Base-by-base conservation (phyloP, 2,113 vertebrate genomes). In the Peromyscus polionotus region DNA sequence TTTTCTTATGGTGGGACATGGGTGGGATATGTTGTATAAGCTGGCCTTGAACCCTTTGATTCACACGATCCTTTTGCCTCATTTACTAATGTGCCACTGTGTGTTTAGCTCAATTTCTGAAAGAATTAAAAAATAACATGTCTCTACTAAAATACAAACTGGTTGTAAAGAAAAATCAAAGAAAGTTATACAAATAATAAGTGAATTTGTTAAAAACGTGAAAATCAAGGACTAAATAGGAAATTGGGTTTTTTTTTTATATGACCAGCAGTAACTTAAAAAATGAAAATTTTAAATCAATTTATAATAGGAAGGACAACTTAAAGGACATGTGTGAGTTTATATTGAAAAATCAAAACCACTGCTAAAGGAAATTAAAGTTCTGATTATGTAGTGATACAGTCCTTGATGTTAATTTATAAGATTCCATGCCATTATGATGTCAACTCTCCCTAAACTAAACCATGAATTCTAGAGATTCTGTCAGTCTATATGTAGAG, bases 161-260 rank as follows among this genome's bases (percentile, higher is more conserved):
- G 33, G 91, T 19, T 63, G 42, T 76, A 1, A 20, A 76, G 33
- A 77, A 81, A 96, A 94, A 92, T 61, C 39, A 36, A 93, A 95
- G 65, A 12, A 12, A 80, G 75, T 77, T 81, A 90, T 11, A 96
- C 89, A 83, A 93, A 5, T 86, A 80, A 33, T 45, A 93, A 93
- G 26, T 88, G 28, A 75, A 91, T 94, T 92, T 91, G 68, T 19
- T 90, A 75, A 93, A 97, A 11, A 91, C 48, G 19, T 39, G 85
- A 72, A n/a, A 77, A 65, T 96, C 77, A 94, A 94, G 45, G 24
- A 36, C 22, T 80, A 75, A 39, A 45, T 51, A 80, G 26, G 67
- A 91, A 95, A 88, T 91, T 68, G 11, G 0, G 39, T 61, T 1
- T 70, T 92, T 88, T 45, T n/a, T 45, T n/a, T 90, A 75, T 17